Evolutionary conservation across 2,888 invertebrate species (phyloP).

Genomic region (Conchocele bisecta): DNA sequence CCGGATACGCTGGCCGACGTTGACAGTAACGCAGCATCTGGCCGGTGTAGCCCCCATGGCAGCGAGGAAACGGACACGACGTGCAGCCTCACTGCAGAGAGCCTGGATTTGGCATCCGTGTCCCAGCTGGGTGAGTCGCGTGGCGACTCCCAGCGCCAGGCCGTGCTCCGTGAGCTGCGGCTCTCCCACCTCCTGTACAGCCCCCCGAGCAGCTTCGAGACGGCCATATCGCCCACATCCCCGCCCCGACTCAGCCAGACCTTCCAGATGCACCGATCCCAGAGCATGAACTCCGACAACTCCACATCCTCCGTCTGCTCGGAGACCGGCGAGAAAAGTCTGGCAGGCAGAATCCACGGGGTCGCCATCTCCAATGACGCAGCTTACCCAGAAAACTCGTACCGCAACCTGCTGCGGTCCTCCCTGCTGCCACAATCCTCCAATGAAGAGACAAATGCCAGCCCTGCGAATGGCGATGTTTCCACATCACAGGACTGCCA

Average conservation of each 20-base stretch:
- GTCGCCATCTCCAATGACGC: constrained; percentile 65
- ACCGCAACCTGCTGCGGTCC: constrained; percentile 25
- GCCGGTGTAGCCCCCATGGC: too few relatives aligned
- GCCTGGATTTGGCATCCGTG: too few relatives aligned
- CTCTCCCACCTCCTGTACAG: constrained; percentile 53
- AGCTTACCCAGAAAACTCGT: constrained; percentile 62
- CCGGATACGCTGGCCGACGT: too few relatives aligned
- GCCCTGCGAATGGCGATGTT: too few relatives aligned
- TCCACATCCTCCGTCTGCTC: constrained; percentile 71
- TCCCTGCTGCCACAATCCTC: too few relatives aligned
- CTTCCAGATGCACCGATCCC: constrained; percentile 10
- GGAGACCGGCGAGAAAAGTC: constrained; percentile 69
- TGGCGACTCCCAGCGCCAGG: constrained; percentile 28
- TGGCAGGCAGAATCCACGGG: constrained; percentile 11
- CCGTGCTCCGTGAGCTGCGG: constrained; percentile 40
- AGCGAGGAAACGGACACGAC: too few relatives aligned
- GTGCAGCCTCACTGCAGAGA: too few relatives aligned
- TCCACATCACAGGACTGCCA: too few relatives aligned
- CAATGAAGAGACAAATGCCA: too few relatives aligned
- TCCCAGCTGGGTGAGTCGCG: too few relatives aligned
- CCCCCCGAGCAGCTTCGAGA: constrained; percentile 12
- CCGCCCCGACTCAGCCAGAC: background rate
- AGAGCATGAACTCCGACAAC: constrained; percentile 53
- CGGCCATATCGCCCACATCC: background rate
- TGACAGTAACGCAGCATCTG: too few relatives aligned